These are phyloP conservation scores for Sphaeridia pumilis DNA, from an alignment of 2,888 invertebrate species.

Conservation along the genomic window DNA sequence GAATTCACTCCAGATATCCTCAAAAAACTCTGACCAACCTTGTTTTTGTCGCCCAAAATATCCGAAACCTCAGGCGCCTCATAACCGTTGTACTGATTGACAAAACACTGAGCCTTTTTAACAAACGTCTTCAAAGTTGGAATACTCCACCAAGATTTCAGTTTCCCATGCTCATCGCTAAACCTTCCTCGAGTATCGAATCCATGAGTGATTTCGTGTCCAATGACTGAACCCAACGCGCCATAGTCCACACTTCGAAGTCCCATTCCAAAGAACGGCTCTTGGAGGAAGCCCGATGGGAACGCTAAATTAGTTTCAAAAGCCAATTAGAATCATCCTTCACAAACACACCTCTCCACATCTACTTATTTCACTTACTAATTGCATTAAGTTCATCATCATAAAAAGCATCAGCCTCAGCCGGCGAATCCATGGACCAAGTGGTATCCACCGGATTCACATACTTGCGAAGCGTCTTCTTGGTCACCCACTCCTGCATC, in stretches of 20 bases:
- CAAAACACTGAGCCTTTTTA: conserved; percentile 62
- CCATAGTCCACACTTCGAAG: conserved; percentile 58
- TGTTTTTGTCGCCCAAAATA: conserved; percentile 22
- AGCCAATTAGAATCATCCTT: too few species aligned
- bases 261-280: conserved; percentile 72
- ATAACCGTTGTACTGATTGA: conserved; percentile 58
- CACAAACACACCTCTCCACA: too few species aligned
- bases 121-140: conserved; percentile 61
- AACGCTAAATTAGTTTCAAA: conserved; percentile 57
- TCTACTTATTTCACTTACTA: too few species aligned
- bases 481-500: conserved; percentile 29
- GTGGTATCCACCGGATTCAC: conserved; percentile 25
- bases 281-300: conserved; percentile 69
- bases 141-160: conserved; percentile 75
- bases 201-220: conserved; percentile 83
- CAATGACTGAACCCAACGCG: conserved; percentile 84
- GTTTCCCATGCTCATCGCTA: conserved; percentile 86
- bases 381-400: conserved; percentile 60
- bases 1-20: too few species aligned
- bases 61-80: conserved; percentile 51
- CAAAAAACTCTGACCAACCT: too few species aligned
- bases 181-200: conserved; percentile 83
- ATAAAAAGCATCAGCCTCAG: conserved; percentile 62
- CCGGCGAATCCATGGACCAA: conserved; percentile 42
- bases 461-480: conserved; percentile 19